These are phyloP conservation scores for Cyclophora punctaria DNA, from an alignment of 2,888 invertebrate genomes.

Conservation along the genomic window DNA sequence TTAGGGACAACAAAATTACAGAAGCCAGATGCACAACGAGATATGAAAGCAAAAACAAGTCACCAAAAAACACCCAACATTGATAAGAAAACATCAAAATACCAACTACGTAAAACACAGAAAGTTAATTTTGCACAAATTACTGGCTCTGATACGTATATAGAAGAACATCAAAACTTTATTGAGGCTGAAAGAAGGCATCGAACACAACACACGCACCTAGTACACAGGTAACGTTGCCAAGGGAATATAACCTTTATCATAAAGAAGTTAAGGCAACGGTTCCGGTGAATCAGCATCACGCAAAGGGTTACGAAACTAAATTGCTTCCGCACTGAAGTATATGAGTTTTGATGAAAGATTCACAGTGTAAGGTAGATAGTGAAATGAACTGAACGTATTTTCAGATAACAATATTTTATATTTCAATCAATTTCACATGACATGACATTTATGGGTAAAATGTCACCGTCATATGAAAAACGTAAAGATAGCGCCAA, in stretches of 20 bases:
- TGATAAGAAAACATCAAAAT: constrained; percentile 1
- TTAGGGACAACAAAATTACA: no score
- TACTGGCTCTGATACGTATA: constrained; percentile 16
- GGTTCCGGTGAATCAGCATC: constrained; percentile 21
- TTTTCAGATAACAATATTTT: constrained; percentile 18
- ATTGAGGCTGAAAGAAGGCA: constrained; percentile 26
- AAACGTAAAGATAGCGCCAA: no score
- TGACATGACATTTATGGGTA: no score
- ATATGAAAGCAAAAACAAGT: no score
- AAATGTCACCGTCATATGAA: no score
- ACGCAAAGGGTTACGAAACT: constrained; percentile 38
- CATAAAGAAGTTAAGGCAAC: constrained; percentile 10
- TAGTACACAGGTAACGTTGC: constrained; percentile 4
- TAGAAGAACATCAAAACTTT: constrained; percentile 22
- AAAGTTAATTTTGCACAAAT: constrained; percentile 16
- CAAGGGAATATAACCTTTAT: constrained; percentile 14
- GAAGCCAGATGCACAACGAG: no score
- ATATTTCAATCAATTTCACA: not conserved
- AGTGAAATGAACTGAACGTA: constrained; percentile 18
- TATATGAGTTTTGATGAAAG: constrained; percentile 33
- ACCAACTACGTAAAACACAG: constrained; percentile 6
- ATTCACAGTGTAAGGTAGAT: constrained; percentile 23
- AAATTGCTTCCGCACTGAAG: constrained; percentile 42
- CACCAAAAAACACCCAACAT: not conserved
- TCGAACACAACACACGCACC: constrained; percentile 21